phyloP scores from a whole-genome alignment of 2,797 vertebrate genomes.

The Antrozous pallidus region DNA sequence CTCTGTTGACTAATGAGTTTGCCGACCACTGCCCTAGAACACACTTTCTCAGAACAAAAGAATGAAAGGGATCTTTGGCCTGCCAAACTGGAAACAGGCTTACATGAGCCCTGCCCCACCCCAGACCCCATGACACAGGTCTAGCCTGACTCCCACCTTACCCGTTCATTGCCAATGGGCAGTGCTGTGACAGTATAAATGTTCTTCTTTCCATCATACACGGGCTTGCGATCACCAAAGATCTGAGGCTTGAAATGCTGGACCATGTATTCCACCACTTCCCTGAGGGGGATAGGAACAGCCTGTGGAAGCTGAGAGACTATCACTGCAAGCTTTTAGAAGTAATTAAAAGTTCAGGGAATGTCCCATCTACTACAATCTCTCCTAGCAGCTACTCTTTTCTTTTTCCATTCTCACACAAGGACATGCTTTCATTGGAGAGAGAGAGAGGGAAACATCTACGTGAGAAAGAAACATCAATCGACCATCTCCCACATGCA shows the following conservation, averaged over 20 bases:
- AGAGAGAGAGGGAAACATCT: background rate
- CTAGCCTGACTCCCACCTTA: conserved; percentile 76
- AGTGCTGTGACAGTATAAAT: conserved; percentile 98
- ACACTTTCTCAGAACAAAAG: conserved; percentile 44
- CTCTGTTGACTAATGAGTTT: too few relatives aligned
- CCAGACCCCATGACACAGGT: background rate
- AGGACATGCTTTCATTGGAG: background rate
- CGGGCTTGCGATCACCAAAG: conserved; percentile 97
- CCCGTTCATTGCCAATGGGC: conserved; percentile 97
- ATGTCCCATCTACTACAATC: background rate
- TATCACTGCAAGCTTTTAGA: conserved; percentile 30
- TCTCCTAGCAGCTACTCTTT: background rate
- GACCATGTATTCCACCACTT: conserved; percentile 99
- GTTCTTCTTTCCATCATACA: conserved; percentile 99
- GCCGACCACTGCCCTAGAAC: background rate
- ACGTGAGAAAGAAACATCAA: background rate
- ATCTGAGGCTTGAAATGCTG: conserved; percentile 99
- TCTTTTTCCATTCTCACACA: background rate
- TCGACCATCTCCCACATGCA: background rate
- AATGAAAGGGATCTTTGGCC: conserved; percentile 12
- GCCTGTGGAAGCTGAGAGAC: conserved; percentile 49
- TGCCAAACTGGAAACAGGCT: background rate
- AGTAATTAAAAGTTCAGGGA: background rate
- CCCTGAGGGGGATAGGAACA: conserved; percentile 83
- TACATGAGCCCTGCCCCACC: background rate